Base-by-base conservation (phyloP, 2,113 vertebrate species). In the Vanacampus margaritifer region DNA sequence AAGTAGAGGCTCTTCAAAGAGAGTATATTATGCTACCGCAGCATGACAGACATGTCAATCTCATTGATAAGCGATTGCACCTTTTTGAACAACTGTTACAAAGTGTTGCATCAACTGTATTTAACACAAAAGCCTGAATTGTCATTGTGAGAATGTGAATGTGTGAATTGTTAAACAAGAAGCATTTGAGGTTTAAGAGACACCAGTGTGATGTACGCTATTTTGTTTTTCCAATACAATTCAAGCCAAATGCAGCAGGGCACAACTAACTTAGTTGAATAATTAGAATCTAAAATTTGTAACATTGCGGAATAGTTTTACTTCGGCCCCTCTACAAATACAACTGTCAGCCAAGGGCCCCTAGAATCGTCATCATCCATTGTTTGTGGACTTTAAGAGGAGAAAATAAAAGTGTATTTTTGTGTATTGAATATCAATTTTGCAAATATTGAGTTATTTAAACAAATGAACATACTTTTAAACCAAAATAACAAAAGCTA, bases 1-100 rank as follows among this genome's bases (percentile, higher is more conserved):
- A 21, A 35, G 39, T 37, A 67, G 7, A 19, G 9, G 32, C 53
- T 69, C 64, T 76, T 72, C 65, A 50, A 64, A 68, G 39, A 56
- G 13, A 64, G 37, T 37, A 72, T 56, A 65, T 59, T 59, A 59
- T 12, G 10, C 17, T 36, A 59, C n/a, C 35, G 21, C 35, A 5
- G 16, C 28, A 36, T 19, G 51, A 53, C 51, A 53, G 51, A 53
- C 4, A 24, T 53, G 32, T 3, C 56, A 35, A 36, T 58, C 35
- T 13, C 32, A 21, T 59, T 59, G 32, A 59, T 59, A 12, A 37
- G 19, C 16, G 28, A 57, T 57, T 32, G 28, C 28, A 57, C 35
- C 32, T 59, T 59, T 32, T 59, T 5, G 10, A 37, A 12, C 13
- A 37, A 5, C 17, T 21, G 19, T n/a, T 37, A 36, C 57, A 11